A percentile compares a stretch with the other conserved stretches of the same genome.
These are phyloP conservation scores for Valencia hispanica DNA, from an alignment of 2,797 vertebrate species.

Conservation along the genomic window DNA sequence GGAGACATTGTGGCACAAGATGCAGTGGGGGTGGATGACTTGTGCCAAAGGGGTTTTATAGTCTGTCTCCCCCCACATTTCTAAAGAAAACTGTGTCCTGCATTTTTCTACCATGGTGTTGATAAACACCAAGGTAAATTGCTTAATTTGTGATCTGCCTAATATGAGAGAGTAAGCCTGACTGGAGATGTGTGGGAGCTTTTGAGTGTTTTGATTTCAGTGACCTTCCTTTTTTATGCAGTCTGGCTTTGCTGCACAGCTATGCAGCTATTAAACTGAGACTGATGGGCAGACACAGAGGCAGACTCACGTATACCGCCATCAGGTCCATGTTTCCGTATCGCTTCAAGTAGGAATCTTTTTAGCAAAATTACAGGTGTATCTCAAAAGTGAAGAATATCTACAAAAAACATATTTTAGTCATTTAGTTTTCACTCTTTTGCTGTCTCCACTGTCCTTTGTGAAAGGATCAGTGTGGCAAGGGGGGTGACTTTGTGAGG, in stretches of 20 bases:
- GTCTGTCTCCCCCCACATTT: slow-evolving; percentile 44
- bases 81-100: slow-evolving; percentile 45
- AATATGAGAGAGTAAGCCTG: slow-evolving; percentile 49
- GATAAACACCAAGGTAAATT: slow-evolving; percentile 47
- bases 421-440: background rate
- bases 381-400: background rate
- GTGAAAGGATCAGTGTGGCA: background rate
- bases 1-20: slow-evolving; percentile 56
- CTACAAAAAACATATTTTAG: background rate
- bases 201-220: slow-evolving; percentile 60
- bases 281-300: slow-evolving; percentile 12
- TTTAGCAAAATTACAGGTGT: background rate
- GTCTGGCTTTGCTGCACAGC: slow-evolving; percentile 56
- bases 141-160: slow-evolving; percentile 55
- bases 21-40: slow-evolving; percentile 56
- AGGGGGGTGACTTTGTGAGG: background rate
- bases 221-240: slow-evolving; percentile 60
- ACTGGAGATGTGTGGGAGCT: slow-evolving; percentile 57
- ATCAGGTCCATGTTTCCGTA: background rate
- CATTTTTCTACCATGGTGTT: slow-evolving; percentile 45
- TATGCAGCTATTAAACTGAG: slow-evolving; percentile 43
- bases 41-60: slow-evolving; percentile 61
- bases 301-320: background rate
- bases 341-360: background rate
- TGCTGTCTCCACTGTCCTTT: background rate